These are phyloP conservation scores for Hyperopisus bebe DNA, from an alignment of 2,113 vertebrate genomes.

Conservation along the genomic window DNA sequence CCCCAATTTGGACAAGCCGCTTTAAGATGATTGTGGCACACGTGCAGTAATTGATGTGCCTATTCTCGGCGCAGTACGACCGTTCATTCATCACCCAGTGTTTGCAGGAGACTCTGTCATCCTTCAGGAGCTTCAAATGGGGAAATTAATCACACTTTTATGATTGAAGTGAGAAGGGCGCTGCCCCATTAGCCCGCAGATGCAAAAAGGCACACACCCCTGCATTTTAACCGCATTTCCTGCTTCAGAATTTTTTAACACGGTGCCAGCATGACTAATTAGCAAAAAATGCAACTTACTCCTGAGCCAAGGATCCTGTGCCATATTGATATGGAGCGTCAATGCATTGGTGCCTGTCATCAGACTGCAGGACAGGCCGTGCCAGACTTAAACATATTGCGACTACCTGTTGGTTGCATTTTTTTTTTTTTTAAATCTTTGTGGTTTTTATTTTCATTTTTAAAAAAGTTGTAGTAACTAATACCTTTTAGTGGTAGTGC, in stretches of 20 bases:
- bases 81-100: slow-evolving; percentile 37
- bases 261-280: neutral
- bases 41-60: slow-evolving; percentile 35
- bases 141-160: slow-evolving; percentile 32
- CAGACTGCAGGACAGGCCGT: neutral
- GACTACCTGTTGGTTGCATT: neutral
- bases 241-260: neutral
- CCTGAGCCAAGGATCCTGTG: neutral
- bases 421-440: neutral
- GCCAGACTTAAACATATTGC: neutral
- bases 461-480: neutral
- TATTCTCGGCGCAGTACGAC: slow-evolving; percentile 17
- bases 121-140: slow-evolving; percentile 33
- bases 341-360: neutral
- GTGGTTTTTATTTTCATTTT: neutral
- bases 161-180: slow-evolving; percentile 29
- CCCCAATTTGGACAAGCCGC: slow-evolving; percentile 31
- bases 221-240: neutral
- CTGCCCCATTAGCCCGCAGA: slow-evolving; percentile 15
- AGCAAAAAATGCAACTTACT: neutral
- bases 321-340: neutral
- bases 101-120: slow-evolving; percentile 33
- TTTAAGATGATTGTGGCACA: slow-evolving; percentile 33
- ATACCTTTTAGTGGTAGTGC: neutral
- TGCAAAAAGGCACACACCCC: neutral